Base-by-base conservation (phyloP, 2,797 vertebrate genomes). In the Notoglanidium macrostoma region DNA sequence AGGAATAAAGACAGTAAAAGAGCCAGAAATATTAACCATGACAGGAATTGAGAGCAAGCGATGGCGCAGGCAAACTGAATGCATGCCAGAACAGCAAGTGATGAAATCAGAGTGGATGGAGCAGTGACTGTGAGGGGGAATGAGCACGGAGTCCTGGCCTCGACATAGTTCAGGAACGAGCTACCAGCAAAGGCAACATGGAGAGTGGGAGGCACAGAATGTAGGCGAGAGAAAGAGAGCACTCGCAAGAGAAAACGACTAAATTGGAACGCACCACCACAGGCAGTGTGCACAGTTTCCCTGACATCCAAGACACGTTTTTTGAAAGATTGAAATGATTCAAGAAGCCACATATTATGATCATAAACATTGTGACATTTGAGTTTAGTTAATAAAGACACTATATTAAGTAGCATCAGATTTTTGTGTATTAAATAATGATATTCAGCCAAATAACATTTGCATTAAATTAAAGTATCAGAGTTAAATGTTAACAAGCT, bases 31-130 rank as follows among this genome's bases (percentile, higher is more conserved):
- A 57, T n/a, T 9, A 70, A 40, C 21, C 32, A 35, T 10, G 7
- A 49, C 49, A 49, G 49, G 10, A 49, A 49, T 8, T 84, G 10
- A 59, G 26, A 77, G 77, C 59, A 61, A 77, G 57, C 40, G 32
- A 40, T 9, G 5, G 15, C 14, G 0, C 49, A 54, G 26, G n/a
- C 51, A 0, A 77, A 77, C 15, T 11, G 2, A 78, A 12, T 26
- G 40, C 46, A 80, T 40, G 55, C 55, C n/a, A 26, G 54, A 54
- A 59, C 23, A 68, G 74, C 83, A 76, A 65, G 55, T 78, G 72
- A 44, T 76, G 40, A 76, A 77, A 67, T 17, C 29, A 46, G 67
- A 49, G n/a, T 17, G 57, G 26, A 80, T n/a, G 44, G 35, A 85
- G 54, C n/a, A 15, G 2, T 51, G 46, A 70, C 32, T 2, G 40